Conservation (phyloP, 2,797 vertebrate species). For the Phrynocephalus guinanensis region DNA sequence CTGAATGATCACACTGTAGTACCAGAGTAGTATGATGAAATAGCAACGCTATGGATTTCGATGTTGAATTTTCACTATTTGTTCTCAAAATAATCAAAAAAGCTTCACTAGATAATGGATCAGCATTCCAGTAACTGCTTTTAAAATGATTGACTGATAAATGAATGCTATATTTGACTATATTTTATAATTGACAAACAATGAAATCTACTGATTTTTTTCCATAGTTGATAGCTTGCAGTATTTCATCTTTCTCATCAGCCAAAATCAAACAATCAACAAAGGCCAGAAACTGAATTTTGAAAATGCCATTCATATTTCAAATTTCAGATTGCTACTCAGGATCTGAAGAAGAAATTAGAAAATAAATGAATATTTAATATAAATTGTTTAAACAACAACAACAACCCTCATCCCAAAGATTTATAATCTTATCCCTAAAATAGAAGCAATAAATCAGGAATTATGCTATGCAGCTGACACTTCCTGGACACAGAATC, state of each 20-base stretch:
- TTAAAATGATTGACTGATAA: conserved; percentile 23
- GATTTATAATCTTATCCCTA: background rate
- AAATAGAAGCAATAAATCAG: background rate
- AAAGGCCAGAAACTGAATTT: background rate
- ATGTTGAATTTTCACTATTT: background rate
- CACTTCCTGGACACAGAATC: background rate
- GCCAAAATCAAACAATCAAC: conserved; percentile 40
- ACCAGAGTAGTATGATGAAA: background rate
- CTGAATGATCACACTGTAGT: background rate
- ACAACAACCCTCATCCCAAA: too few species aligned
- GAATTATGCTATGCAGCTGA: background rate
- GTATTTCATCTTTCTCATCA: background rate
- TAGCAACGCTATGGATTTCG: background rate
- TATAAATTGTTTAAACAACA: too few species aligned
- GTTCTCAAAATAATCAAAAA: background rate
- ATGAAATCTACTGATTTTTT: background rate
- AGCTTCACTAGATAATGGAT: background rate
- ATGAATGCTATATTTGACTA: conserved; percentile 8
- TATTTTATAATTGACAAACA: conserved; percentile 10
- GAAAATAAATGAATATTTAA: too few species aligned
- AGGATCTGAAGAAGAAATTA: background rate
- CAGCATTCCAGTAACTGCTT: background rate
- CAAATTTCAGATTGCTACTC: conserved; percentile 5
- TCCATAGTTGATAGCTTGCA: background rate
- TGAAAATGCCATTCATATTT: background rate